These are phyloP conservation scores for Drosophila stalkeri DNA, from an alignment of 2,888 invertebrate species.

Conservation along the genomic window DNA sequence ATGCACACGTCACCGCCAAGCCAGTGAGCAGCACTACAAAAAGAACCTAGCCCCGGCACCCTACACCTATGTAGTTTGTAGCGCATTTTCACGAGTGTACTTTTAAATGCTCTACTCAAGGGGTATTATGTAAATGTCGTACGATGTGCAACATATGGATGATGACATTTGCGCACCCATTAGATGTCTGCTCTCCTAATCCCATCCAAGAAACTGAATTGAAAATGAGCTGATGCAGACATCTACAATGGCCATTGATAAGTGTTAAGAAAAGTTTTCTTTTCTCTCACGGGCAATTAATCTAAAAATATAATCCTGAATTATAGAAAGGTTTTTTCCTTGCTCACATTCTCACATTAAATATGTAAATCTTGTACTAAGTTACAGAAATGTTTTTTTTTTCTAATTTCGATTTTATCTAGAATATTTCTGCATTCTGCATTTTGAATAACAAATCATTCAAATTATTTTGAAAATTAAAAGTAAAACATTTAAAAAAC, in stretches of 20 bases:
- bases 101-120: constrained; percentile 21
- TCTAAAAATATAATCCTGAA: background rate
- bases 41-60: constrained; percentile 26
- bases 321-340: background rate
- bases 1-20: constrained; percentile 67
- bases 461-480: too few species aligned
- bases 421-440: too few species aligned
- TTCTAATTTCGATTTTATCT: too few species aligned
- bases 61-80: constrained; percentile 7
- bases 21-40: constrained; percentile 15
- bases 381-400: background rate
- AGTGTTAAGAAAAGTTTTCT: background rate
- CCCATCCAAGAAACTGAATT: background rate
- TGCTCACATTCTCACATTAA: background rate
- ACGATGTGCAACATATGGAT: constrained; percentile 6
- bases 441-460: too few species aligned
- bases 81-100: constrained; percentile 38
- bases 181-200: constrained; percentile 6
- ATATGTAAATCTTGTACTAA: background rate
- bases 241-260: background rate
- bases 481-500: too few species aligned
- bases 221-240: background rate
- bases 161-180: background rate
- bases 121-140: constrained; percentile 4
- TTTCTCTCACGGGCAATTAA: background rate